A percentile compares a stretch with the other conserved stretches of the same genome.
Evolutionary conservation across 1,140 invertebrate genomes (phyloP).

Genomic region (Marisa cornuarietis): DNA sequence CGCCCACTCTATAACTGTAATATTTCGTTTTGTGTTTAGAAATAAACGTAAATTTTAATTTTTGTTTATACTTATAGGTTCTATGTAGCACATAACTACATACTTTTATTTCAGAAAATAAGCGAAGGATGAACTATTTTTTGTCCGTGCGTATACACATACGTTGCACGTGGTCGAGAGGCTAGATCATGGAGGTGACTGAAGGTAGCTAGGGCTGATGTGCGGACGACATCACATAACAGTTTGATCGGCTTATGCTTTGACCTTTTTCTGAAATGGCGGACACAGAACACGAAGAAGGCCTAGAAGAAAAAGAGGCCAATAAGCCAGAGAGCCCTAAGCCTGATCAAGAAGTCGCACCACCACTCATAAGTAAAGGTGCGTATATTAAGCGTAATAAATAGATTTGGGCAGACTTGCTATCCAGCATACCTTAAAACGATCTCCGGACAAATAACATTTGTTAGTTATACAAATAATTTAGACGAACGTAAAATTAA

Average conservation of each 20-base stretch:
- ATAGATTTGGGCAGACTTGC: too few relatives aligned
- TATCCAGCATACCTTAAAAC: too few relatives aligned
- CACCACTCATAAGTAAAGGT: conserved; percentile 42
- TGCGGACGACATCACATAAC: background rate
- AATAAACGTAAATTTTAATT: background rate
- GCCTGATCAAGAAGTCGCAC: conserved; percentile 52
- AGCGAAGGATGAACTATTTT: background rate
- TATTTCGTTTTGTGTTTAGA: background rate
- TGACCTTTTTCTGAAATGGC: conserved; percentile 25
- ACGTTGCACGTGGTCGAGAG: background rate
- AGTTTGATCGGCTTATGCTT: background rate
- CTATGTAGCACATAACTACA: background rate
- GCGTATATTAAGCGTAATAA: background rate
- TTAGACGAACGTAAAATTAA: too few relatives aligned
- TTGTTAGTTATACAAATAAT: too few relatives aligned
- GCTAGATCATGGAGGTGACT: background rate
- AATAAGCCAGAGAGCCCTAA: conserved; percentile 56
- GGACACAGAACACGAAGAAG: conserved; percentile 38
- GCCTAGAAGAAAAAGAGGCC: conserved; percentile 52
- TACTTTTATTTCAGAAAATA: background rate
- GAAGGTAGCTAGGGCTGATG: conserved; percentile 4
- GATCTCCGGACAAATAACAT: too few relatives aligned
- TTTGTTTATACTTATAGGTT: background rate
- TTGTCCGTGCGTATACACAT: conserved; percentile 3
- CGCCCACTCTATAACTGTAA: background rate